Evolutionary conservation across 2,113 vertebrate genomes (phyloP).

Genomic region (Heterocephalus glaber): DNA sequence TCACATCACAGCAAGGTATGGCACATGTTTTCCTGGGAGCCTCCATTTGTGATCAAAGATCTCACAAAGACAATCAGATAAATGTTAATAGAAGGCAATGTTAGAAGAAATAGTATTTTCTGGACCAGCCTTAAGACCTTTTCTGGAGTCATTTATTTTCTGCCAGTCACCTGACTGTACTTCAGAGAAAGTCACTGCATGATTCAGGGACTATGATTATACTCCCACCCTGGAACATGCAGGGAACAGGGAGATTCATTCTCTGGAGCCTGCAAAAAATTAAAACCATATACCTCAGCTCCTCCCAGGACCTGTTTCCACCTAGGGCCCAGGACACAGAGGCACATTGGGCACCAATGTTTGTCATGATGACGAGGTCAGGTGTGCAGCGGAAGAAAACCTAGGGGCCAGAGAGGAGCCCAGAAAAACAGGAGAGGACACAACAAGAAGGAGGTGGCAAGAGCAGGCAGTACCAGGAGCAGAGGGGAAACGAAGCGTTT

Average conservation of each 20-base stretch:
- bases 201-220: background rate
- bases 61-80: background rate
- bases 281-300: background rate
- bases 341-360: background rate
- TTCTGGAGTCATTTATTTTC: slow-evolving; percentile 9
- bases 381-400: background rate
- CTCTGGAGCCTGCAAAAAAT: background rate
- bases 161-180: background rate
- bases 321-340: background rate
- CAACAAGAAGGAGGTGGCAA: background rate
- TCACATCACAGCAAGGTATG: background rate
- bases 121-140: background rate
- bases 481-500: slow-evolving; percentile 59
- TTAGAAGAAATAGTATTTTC: background rate
- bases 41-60: background rate
- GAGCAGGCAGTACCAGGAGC: slow-evolving; percentile 14
- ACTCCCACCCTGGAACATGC: background rate
- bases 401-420: background rate
- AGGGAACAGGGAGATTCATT: background rate
- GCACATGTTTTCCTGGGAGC: background rate
- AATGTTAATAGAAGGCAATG: background rate
- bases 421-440: background rate
- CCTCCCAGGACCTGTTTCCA: background rate
- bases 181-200: background rate
- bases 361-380: background rate